Conservation (phyloP, 2,888 invertebrate species). For the Metopia argyrocephala region DNA sequence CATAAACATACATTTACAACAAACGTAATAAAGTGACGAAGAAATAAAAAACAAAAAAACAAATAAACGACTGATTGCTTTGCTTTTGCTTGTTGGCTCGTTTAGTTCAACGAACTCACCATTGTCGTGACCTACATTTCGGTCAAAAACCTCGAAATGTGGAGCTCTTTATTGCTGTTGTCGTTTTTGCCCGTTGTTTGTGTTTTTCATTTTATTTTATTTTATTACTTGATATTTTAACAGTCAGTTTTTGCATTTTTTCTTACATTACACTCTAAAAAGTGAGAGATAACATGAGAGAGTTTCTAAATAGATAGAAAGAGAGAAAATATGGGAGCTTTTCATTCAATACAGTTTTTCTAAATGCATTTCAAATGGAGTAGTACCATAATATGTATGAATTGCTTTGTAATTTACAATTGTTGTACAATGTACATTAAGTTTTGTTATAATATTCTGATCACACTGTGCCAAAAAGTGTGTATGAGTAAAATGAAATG, state of each 20-base stretch:
- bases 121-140: constrained; percentile 79
- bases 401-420: constrained; percentile 18
- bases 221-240: constrained; percentile 37
- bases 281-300: constrained; percentile 24
- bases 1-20: constrained; percentile 58
- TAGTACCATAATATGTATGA: constrained; percentile 13
- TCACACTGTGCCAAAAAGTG: not conserved
- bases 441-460: constrained; percentile 24
- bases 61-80: constrained; percentile 67
- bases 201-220: not conserved
- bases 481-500: not conserved
- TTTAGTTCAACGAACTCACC: constrained; percentile 79
- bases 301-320: not conserved
- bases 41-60: constrained; percentile 5
- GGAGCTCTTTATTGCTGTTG: constrained; percentile 72
- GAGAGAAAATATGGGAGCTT: constrained; percentile 17
- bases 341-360: constrained; percentile 6
- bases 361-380: not conserved
- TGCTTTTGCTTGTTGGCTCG: constrained; percentile 48
- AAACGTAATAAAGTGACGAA: constrained; percentile 38
- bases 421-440: not conserved
- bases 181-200: not conserved
- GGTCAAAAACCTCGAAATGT: constrained; percentile 79
- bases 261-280: not conserved
- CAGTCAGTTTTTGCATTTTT: not conserved